A percentile compares a stretch with the other conserved stretches of the same genome.
Conservation (phyloP, 2,888 invertebrate genomes). For the Aphodius sticticus region DNA sequence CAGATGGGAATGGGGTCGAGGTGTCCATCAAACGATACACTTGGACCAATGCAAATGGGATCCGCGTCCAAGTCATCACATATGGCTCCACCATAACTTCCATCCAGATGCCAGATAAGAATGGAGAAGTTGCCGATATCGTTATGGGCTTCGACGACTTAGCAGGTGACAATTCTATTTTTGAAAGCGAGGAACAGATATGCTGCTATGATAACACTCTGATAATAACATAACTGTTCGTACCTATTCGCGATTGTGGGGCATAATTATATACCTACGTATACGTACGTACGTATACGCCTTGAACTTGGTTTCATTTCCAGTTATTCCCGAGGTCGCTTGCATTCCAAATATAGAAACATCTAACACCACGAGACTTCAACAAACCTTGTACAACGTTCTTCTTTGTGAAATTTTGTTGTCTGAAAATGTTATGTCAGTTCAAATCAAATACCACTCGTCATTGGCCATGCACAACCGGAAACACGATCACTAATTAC, state of each 20-base stretch:
- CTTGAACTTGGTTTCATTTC: neutral
- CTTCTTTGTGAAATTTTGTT: too few species aligned
- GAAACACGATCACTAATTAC: too few species aligned
- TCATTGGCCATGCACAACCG: too few species aligned
- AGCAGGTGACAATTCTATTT: constrained; percentile 66
- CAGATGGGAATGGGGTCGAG: constrained; percentile 53
- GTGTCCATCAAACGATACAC: constrained; percentile 69
- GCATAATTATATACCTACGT: neutral
- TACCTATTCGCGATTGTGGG: neutral
- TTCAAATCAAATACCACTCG: too few species aligned
- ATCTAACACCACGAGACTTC: too few species aligned
- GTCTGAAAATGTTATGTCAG: too few species aligned
- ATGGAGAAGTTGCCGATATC: constrained; percentile 78
- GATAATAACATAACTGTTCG: neutral
- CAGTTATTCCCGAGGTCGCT: neutral
- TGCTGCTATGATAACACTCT: neutral
- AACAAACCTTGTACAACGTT: too few species aligned
- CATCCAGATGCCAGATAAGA: constrained; percentile 79
- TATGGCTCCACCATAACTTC: constrained; percentile 87
- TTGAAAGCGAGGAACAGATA: neutral
- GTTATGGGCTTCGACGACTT: constrained; percentile 85
- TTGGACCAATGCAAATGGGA: constrained; percentile 71
- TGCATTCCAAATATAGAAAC: neutral
- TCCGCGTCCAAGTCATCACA: constrained; percentile 76
- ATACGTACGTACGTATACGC: neutral